These are phyloP conservation scores for Amiota minor DNA, from an alignment of 2,888 invertebrate species.

Conservation along the genomic window DNA sequence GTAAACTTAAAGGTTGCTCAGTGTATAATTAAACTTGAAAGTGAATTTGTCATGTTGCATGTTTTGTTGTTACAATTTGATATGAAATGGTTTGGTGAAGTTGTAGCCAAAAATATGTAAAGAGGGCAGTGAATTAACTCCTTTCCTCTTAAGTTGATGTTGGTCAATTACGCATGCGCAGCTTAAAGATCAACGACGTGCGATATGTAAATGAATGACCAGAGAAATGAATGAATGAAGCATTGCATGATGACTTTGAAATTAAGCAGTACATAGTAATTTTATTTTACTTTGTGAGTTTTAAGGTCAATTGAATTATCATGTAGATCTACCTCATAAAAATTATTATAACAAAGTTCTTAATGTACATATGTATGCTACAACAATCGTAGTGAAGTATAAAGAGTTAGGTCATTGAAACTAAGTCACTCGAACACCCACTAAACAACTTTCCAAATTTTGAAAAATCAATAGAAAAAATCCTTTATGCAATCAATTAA, in stretches of 20 bases:
- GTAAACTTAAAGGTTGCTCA: constrained; percentile 24
- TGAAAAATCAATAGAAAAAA: too few species aligned
- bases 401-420: too few species aligned
- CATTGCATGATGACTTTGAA: constrained; percentile 43
- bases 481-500: constrained; percentile 25
- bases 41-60: constrained; percentile 63
- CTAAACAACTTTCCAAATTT: too few species aligned
- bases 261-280: constrained; percentile 58
- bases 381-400: too few species aligned
- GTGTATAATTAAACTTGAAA: constrained; percentile 62
- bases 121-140: background rate
- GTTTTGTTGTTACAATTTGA: constrained; percentile 35
- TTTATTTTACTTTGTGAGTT: too few species aligned
- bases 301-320: too few species aligned
- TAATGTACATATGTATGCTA: too few species aligned
- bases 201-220: constrained; percentile 61
- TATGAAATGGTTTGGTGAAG: background rate
- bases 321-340: too few species aligned
- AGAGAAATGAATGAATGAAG: constrained; percentile 3
- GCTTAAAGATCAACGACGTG: constrained; percentile 54
- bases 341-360: too few species aligned
- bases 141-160: background rate
- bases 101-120: background rate
- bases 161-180: constrained; percentile 31
- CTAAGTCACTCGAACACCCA: too few species aligned